Conservation (phyloP, 2,888 invertebrate genomes). For the Tholera decimalis region DNA sequence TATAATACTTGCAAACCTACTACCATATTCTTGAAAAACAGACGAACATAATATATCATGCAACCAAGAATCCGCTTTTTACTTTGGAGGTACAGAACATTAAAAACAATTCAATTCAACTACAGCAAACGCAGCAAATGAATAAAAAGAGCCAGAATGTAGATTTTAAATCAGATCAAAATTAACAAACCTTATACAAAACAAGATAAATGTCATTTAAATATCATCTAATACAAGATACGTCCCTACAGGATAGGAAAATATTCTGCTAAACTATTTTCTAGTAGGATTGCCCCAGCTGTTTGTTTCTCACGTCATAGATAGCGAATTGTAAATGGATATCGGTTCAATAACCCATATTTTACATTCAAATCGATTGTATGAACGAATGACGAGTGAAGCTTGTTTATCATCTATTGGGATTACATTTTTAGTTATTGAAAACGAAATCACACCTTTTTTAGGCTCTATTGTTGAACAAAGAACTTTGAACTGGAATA, state of each 20-base stretch:
- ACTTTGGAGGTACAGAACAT: too few relatives aligned
- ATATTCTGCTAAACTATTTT: conserved; percentile 40
- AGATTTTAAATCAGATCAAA: neutral
- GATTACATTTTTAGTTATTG: conserved; percentile 52
- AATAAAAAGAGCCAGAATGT: conserved; percentile 4
- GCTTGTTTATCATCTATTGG: conserved; percentile 49
- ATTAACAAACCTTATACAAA: conserved; percentile 14
- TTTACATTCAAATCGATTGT: conserved; percentile 72
- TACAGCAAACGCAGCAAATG: conserved; percentile 3
- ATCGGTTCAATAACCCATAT: conserved; percentile 73
- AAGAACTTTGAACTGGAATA: conserved; percentile 17
- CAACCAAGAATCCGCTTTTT: too few relatives aligned
- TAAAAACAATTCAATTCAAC: conserved; percentile 11
- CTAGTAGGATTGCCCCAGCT: conserved; percentile 53
- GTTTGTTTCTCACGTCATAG: conserved; percentile 67
- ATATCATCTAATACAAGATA: conserved; percentile 7
- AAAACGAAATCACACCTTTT: conserved; percentile 23
- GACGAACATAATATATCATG: too few relatives aligned
- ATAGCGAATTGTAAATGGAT: conserved; percentile 69
- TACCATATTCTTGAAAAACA: too few relatives aligned
- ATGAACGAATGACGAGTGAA: conserved; percentile 60
- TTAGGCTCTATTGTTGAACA: conserved; percentile 14
- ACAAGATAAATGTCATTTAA: conserved; percentile 12
- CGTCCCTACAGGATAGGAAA: conserved; percentile 12
- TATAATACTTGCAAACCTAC: too few relatives aligned